A percentile compares a stretch with the other conserved stretches of the same genome.
Conservation (phyloP, 2,113 vertebrate genomes). For the Aptenodytes forsteri region DNA sequence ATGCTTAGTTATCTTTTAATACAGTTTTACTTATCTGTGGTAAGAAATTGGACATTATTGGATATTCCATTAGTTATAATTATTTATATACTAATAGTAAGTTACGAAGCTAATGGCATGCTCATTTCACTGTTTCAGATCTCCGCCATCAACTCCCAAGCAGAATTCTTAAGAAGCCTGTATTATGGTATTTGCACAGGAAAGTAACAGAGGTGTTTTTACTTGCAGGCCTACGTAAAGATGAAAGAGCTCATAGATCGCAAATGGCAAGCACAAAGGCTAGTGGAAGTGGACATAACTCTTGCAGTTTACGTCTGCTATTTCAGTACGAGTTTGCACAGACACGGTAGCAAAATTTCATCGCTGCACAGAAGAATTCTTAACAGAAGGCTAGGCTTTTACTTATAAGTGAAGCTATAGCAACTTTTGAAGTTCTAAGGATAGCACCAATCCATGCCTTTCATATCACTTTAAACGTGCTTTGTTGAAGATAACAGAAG, state of each 20-base stretch:
- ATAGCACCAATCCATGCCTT: neutral
- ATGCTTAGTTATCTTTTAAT: neutral
- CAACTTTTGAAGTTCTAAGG: neutral
- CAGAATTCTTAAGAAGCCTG: neutral
- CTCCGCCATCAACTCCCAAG: neutral
- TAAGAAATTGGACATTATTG: neutral
- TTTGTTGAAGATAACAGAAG: conserved; percentile 16
- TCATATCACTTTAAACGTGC: neutral
- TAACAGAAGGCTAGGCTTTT: neutral
- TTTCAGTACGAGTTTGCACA: neutral
- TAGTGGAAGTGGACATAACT: fast-evolving
- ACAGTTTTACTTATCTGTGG: neutral
- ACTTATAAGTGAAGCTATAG: neutral
- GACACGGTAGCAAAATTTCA: neutral
- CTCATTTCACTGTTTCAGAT: neutral
- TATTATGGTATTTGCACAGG: neutral
- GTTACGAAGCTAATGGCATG: neutral
- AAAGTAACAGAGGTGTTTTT: neutral
- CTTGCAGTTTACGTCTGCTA: neutral
- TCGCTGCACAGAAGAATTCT: neutral
- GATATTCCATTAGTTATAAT: neutral
- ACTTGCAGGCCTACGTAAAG: neutral
- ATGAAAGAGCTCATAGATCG: fast-evolving
- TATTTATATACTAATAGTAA: neutral
- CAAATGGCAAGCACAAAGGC: too few relatives aligned